A percentile compares a stretch with the other conserved stretches of the same genome.
Evolutionary conservation across 2,888 invertebrate species (phyloP).

Genomic region (Hartigia nigra): DNA sequence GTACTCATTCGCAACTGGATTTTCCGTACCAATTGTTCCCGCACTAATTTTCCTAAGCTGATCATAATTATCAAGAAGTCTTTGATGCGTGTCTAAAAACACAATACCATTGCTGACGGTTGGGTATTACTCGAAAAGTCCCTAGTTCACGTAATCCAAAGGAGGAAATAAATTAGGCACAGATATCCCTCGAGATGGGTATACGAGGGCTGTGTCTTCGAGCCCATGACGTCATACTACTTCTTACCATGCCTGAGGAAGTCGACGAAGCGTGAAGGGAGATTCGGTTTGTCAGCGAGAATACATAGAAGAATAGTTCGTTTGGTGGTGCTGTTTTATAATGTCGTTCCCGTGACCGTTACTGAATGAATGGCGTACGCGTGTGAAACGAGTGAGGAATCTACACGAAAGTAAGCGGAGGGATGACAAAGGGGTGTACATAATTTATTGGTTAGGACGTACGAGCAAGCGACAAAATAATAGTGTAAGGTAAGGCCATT

Average conservation of each 20-base stretch:
- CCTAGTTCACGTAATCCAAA: neutral
- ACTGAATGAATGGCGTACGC: slow-evolving; percentile 31
- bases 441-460: slow-evolving; percentile 30
- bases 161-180: neutral
- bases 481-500: slow-evolving; percentile 24
- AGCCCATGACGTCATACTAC: neutral
- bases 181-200: neutral
- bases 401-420: slow-evolving; percentile 13
- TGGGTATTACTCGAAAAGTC: neutral
- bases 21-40: neutral
- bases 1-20: neutral
- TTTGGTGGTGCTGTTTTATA: slow-evolving; percentile 36
- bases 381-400: slow-evolving; percentile 20
- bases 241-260: neutral
- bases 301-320: slow-evolving; percentile 29
- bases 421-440: slow-evolving; percentile 28
- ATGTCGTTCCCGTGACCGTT: slow-evolving; percentile 16
- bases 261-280: neutral
- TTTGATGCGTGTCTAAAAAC: neutral
- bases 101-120: neutral
- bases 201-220: neutral
- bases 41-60: neutral
- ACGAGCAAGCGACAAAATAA: slow-evolving; percentile 25
- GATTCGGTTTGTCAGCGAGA: slow-evolving; percentile 8
- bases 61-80: neutral